phyloP scores from a whole-genome alignment of 2,888 invertebrate species.

The Ormyrus rosae region DNA sequence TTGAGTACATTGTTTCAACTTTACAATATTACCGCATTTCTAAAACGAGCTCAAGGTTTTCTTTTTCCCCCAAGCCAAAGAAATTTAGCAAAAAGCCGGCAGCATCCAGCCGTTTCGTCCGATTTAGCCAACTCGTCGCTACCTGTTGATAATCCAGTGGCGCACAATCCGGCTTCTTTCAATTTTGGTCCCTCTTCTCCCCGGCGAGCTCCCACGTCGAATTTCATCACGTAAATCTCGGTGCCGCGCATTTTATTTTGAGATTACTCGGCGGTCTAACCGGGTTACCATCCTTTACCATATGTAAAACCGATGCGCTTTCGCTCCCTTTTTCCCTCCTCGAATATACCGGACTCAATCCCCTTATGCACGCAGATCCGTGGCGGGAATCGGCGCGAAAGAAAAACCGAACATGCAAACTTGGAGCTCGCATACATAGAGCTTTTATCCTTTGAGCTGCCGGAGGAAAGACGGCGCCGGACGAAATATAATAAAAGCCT shows the following conservation, averaged over 20 bases:
- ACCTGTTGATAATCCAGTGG: background rate
- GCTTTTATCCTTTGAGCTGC: conserved; percentile 45
- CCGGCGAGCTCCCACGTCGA: too few species aligned
- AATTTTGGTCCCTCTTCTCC: background rate
- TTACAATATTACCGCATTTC: too few species aligned
- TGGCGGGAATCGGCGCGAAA: too few species aligned
- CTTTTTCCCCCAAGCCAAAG: too few species aligned
- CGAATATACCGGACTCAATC: conserved; percentile 10
- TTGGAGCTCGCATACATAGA: background rate
- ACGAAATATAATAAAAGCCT: conserved; percentile 10
- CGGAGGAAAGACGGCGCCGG: too few species aligned
- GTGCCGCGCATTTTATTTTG: conserved; percentile 22
- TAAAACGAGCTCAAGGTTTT: too few species aligned
- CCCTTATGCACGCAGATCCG: conserved; percentile 3
- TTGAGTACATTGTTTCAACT: too few species aligned
- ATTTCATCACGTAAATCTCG: background rate
- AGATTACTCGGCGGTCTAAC: conserved; percentile 16
- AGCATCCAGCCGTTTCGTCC: too few species aligned
- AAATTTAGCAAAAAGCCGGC: too few species aligned
- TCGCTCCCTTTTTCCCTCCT: background rate
- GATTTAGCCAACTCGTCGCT: background rate
- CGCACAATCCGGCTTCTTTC: background rate
- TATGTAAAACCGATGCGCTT: conserved; percentile 28
- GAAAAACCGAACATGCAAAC: conserved; percentile 8
- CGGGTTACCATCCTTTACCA: conserved; percentile 25